Base-by-base conservation (phyloP, 2,113 vertebrate genomes). In the Periophthalmodon schlosseri region DNA sequence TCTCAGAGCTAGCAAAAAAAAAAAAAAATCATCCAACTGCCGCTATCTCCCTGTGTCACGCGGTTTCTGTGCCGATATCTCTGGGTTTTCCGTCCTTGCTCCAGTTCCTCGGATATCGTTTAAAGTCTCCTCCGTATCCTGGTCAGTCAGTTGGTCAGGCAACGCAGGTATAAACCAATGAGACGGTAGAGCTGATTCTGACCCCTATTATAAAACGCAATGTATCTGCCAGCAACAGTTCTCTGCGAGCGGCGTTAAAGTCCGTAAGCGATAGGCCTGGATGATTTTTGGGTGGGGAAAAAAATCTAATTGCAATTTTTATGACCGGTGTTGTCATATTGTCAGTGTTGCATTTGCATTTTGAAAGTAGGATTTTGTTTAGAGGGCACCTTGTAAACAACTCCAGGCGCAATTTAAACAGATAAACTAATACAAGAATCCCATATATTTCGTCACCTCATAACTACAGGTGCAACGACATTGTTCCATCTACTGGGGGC, bases 31-130 rank as follows among this genome's bases (percentile, higher is more conserved):
- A 86, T 84, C 88, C 85, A 85, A 82, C 84, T 89, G 81, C 83
- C 87, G 82, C 84, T 87, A 87, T 89, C 84, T 82, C 73, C 78
- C 81, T 73, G 82, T 82, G 75, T 86, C 80, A 83, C 83, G 75
- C 79, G 74, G 80, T 78, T 76, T 77, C 72, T 78, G 5, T 60
- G 79, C 69, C 74, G 58, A 72, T 80, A 84, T 81, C 79, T 81
- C 58, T 75, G 73, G 73, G 76, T 80, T 49, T 78, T 74, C 70
- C 68, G 34, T 73, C 76, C 74, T 73, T 47, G 39, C 24, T 46
- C 60, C 71, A 71, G 12, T 78, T 78, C 68, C 74, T 54, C 47
- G 52, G 71, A 69, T 74, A 70, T 33, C 56, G 82, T 74, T 70
- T 64, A 74, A 83, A 73, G 78, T 70, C 81, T 70, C 47, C 69